A percentile compares a stretch with the other conserved stretches of the same genome.
phyloP scores from a whole-genome alignment of 1,140 invertebrate genomes.

The Chrysopa pallens region DNA sequence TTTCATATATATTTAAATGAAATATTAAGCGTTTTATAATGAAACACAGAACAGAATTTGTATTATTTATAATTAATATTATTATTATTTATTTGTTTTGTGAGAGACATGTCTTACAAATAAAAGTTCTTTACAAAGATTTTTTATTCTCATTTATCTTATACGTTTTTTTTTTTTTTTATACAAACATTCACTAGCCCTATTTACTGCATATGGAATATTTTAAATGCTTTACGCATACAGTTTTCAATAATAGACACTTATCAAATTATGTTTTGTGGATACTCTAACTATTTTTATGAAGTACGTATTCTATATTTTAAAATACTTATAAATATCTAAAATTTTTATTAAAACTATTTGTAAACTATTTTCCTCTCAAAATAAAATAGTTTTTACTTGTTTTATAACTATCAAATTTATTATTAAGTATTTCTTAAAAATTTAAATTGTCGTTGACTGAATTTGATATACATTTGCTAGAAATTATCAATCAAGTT shows the following conservation, averaged over 20 bases:
- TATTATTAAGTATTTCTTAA: too few relatives aligned
- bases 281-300: conserved; percentile 1
- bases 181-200: conserved; percentile 19
- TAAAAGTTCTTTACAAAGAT: neutral
- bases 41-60: too few relatives aligned
- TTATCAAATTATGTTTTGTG: conserved; percentile 1
- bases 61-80: too few relatives aligned
- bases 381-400: neutral
- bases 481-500: too few relatives aligned
- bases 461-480: too few relatives aligned
- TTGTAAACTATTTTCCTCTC: conserved; percentile 1
- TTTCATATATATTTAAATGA: too few relatives aligned
- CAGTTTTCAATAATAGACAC: conserved; percentile 7
- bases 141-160: conserved; percentile 9
- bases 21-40: too few relatives aligned
- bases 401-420: neutral
- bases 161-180: conserved; percentile 12
- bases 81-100: too few relatives aligned
- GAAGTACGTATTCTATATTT: conserved; percentile 1
- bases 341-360: conserved; percentile 1
- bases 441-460: too few relatives aligned
- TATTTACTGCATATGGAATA: conserved; percentile 16
- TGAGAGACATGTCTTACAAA: too few relatives aligned
- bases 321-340: conserved; percentile 1
- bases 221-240: conserved; percentile 15